Evolutionary conservation across 2,888 invertebrate species (phyloP), one percentile per base, ranked within the genome.

Genomic region (Branchellion lobata): DNA sequence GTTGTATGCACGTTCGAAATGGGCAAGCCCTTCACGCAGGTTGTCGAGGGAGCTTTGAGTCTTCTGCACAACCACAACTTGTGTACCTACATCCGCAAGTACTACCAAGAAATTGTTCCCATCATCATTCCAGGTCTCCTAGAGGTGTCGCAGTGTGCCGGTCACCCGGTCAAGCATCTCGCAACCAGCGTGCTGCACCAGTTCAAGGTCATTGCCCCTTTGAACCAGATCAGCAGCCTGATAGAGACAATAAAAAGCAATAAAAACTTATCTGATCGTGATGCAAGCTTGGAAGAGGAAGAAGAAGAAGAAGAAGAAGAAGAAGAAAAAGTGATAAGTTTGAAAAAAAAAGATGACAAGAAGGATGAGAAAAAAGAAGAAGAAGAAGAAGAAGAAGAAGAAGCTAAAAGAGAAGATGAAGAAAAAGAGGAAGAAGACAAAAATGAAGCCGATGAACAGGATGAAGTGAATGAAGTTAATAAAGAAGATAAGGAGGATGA

Each of bases 391-490:
- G 31, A 34, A 27, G 31, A 34, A 71, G 31, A 71, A 27, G 71
- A 34, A 71, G 71, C n/a, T n/a, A n/a, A n/a, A n/a, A n/a, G n/a
- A n/a, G n/a, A 34, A 71, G n/a, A 34, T 18, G 71, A 29, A 71
- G 31, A 33, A 71, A 21, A 27, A 71, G 34, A 33, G n/a, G 8
- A 31, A 71, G 71, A 71, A 18, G 5, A 71, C 5, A 31, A 71
- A 57, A n/a, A 57, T 14, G 21, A 27, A 36, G 27, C 14, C 1
- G 21, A 31, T 11, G 34, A 65, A 68, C 27, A 53, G 31, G 0
- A 68, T 8, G 11, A 40, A 65, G 68, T 0, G 1, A 34, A 29
- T 11, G 24, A 1, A 11, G 31, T 8, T 27, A 65, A 29, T 8
- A 21, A 34, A 1, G 36, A 40, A 34, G 31, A 31, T 1, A 24